Evolutionary conservation across 2,113 vertebrate species (phyloP).

Genomic region (Zosterops pallidus): DNA sequence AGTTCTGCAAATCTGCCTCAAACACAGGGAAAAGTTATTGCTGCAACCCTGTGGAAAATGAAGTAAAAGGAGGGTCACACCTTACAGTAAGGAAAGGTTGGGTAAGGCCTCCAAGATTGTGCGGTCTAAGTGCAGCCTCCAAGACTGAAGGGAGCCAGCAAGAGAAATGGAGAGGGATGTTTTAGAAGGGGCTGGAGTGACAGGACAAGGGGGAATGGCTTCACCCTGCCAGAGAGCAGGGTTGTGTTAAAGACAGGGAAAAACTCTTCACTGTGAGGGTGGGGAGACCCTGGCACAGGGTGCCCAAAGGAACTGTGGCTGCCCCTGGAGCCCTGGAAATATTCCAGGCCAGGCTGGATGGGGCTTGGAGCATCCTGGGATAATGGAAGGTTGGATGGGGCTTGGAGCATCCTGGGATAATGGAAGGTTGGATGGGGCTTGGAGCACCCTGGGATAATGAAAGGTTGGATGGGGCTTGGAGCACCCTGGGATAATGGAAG

Average conservation of each 20-base stretch:
- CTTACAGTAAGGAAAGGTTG: fast-evolving
- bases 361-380: background rate
- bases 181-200: background rate
- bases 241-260: too few relatives aligned
- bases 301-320: background rate
- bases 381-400: too few relatives aligned
- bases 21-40: background rate
- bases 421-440: background rate
- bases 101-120: too few relatives aligned
- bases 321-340: background rate
- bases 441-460: fast-evolving
- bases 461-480: fast-evolving
- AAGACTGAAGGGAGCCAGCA: background rate
- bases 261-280: too few relatives aligned
- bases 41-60: background rate
- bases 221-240: background rate
- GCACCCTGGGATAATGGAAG: fast-evolving
- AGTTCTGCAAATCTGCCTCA: background rate
- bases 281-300: fast-evolving
- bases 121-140: fast-evolving
- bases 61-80: background rate
- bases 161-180: background rate
- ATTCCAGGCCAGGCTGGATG: fast-evolving
- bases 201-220: background rate
- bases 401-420: too few relatives aligned